Evolutionary conservation across 2,888 invertebrate species (phyloP), one percentile per base, ranked within the genome.

Genomic region (Glyphotaelius pellucidus): DNA sequence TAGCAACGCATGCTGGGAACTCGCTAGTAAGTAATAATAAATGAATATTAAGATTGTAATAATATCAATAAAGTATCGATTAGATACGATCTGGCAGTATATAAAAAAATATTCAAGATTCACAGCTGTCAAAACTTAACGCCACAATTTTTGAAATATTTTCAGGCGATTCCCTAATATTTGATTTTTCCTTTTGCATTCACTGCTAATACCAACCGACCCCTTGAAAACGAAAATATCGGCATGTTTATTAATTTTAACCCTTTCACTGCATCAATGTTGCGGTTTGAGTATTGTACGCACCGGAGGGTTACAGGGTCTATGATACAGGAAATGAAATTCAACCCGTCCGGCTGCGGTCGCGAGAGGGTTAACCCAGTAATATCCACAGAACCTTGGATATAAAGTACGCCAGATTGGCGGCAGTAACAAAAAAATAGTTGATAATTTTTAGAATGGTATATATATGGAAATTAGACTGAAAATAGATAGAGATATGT

Each of bases 241-340:
- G 52, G 52, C 5, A 1, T 19, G 52, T 67, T 67, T 67, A 67
- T 67, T 67, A 19, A 4, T 67, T 67, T 67, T 19, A 67, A 67
- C 52, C 52, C 52, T 67, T 67, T 67, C 19, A 81, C 81, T 30
- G 30, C 81, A 81, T 32, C 81, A 67, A 31, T 81, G 81, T 81
- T 31, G 81, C 32, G 81, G 81, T 30, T 30, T 31, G 30, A 81
- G 52, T 31, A 15, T 30, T 30, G 81, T 81, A 31, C 14, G 32
- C 11, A 81, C 32, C 31, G 11, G 84, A 25, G 84, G 32, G 80
- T 35, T 42, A 15, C 31, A 19, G 67, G 87, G 31, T 88, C 89
- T 90, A 90, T 85, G 90, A 90, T 92, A 92, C 92, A 90, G 92
- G 92, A 92, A 92, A 92, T 92, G 92, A 92, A 91, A 91, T 38